These are phyloP conservation scores for Ceratina japonica DNA, from an alignment of 1,140 invertebrate species.

Conservation along the genomic window DNA sequence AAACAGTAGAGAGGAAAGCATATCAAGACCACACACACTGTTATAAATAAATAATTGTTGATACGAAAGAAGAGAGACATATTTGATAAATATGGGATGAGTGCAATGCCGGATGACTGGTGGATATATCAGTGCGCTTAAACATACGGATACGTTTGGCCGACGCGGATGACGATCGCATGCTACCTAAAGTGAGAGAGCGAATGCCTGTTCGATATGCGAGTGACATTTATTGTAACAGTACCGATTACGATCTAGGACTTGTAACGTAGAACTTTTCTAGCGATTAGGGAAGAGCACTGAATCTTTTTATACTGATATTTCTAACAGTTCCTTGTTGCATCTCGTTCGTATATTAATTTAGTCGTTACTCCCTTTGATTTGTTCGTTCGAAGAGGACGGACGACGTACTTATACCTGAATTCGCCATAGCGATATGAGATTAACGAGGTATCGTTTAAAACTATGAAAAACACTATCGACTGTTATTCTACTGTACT, in stretches of 20 bases:
- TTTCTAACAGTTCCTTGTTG: conserved; percentile 73
- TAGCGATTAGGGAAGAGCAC: conserved; percentile 63
- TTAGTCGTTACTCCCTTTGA: conserved; percentile 58
- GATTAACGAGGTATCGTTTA: conserved; percentile 49
- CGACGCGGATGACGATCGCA: conserved; percentile 18
- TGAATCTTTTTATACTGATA: conserved; percentile 72
- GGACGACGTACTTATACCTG: conserved; percentile 56
- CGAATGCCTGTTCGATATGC: conserved; percentile 47
- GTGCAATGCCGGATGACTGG: conserved; percentile 73
- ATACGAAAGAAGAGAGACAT: conserved; percentile 70
- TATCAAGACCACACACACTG: conserved; percentile 76
- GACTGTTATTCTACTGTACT: conserved; percentile 50
- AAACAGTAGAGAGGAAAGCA: conserved; percentile 69
- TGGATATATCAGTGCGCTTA: conserved; percentile 57
- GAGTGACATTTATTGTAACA: conserved; percentile 61
- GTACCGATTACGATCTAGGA: conserved; percentile 58
- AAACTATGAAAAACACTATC: conserved; percentile 47
- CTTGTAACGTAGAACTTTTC: conserved; percentile 63
- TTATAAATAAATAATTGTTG: conserved; percentile 77
- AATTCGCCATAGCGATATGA: conserved; percentile 48
- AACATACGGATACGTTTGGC: conserved; percentile 45
- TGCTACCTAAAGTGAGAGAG: conserved; percentile 33
- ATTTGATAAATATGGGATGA: conserved; percentile 73
- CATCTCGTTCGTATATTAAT: conserved; percentile 63
- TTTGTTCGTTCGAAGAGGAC: conserved; percentile 41